These are phyloP conservation scores for Zosterops lateralis DNA, from an alignment of 2,113 vertebrate genomes.

Conservation along the genomic window DNA sequence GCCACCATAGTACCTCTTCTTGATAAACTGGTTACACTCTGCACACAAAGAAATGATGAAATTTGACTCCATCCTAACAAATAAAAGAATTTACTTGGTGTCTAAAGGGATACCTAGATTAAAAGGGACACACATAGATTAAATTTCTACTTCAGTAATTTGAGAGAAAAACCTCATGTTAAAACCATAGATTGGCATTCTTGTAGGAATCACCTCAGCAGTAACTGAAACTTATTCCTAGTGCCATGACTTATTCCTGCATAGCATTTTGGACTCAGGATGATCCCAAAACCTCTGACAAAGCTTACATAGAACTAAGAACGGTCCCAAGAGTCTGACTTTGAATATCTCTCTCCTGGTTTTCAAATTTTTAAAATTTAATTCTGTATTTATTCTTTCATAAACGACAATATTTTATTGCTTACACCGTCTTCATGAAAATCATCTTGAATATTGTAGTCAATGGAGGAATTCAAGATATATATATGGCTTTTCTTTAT, in stretches of 20 bases:
- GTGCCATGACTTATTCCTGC: not conserved
- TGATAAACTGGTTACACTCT: constrained; percentile 53
- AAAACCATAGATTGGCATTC: not conserved
- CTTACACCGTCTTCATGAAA: not conserved
- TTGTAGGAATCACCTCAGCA: not conserved
- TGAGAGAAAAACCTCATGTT: not conserved
- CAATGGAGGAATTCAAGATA: not conserved
- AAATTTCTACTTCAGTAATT: constrained; percentile 1
- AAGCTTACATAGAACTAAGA: not conserved
- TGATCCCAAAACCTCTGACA: not conserved
- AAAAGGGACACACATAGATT: not conserved
- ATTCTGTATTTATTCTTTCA: not conserved
- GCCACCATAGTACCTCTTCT: not conserved
- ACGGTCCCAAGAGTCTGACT: not conserved
- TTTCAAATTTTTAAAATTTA: not conserved
- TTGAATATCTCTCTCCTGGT: not conserved
- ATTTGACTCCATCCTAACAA: constrained; percentile 19
- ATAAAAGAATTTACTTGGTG: not conserved
- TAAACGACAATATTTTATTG: not conserved
- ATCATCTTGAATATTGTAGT: not conserved
- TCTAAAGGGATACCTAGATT: not conserved
- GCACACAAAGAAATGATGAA: not conserved
- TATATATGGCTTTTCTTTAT: not conserved
- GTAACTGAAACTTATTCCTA: not conserved
- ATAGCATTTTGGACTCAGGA: not conserved